Evolutionary conservation across 2,113 vertebrate genomes (phyloP), one percentile per base, ranked within the genome.

Genomic region (Elaphurus davidianus): DNA sequence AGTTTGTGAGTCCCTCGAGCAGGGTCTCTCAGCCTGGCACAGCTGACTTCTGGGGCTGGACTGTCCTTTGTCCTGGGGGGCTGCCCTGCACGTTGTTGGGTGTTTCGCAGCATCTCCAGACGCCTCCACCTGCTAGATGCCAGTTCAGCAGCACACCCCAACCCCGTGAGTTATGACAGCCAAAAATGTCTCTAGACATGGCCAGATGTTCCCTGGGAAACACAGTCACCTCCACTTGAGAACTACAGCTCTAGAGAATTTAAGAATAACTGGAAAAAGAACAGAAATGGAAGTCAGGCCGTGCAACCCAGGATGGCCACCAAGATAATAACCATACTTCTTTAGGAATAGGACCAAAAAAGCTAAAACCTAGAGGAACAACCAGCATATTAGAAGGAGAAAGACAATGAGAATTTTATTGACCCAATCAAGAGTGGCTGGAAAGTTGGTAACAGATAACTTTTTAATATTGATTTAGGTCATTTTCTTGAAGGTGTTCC

Each of bases 381-480:
- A 19, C 28, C 8, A 64, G 17, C 33, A 79, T 92, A 83, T 87
- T 40, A 79, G n/a, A 94, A 92, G 55, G 54, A 79, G 59, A 96
- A 86, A n/a, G 50, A 15, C 67, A 78, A 6, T 87, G 54, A 92
- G 28, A 90, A 40, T 82, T 57, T 21, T 52, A 64, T 90, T 86
- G 13, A 82, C 36, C 45, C 27, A 27, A 5, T 93, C 67, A 94
- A 79, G 78, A 28, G 21, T 7, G 23, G 5, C 25, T 85, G 71
- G 60, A 91, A 87, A 96, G 11, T 76, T 64, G 59, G 83, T 90
- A 64, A 50, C 40, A 95, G 40, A 74, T 67, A 88, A 8, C 55
- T 95, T 88, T 91, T 89, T 86, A 82, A 62, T 76, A 23, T 33
- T 93, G 40, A 95, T 85, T 92, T 94, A 71, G 50, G 64, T 83